Conservation (phyloP, 2,113 vertebrate species). For the Thunnus thynnus region DNA sequence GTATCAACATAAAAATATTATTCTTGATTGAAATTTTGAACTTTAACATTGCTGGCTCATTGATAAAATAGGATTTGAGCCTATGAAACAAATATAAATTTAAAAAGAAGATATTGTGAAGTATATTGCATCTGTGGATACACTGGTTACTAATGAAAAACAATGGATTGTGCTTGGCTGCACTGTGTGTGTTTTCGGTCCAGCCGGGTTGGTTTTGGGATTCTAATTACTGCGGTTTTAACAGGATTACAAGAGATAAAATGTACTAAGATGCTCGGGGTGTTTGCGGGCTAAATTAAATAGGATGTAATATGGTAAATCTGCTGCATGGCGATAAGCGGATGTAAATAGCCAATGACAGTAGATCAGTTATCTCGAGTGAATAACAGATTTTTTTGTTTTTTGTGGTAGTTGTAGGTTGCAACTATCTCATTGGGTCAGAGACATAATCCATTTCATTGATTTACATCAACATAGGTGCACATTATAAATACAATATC, state of each 20-base stretch:
- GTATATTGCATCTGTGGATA: slow-evolving; percentile 3
- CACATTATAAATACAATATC: too few relatives aligned
- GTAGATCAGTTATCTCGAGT: slow-evolving; percentile 46
- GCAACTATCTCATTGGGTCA: neutral
- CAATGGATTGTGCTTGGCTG: neutral
- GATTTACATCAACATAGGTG: neutral
- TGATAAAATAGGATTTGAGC: neutral
- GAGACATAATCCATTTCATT: neutral
- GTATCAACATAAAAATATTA: too few relatives aligned
- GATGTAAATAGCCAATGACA: slow-evolving; percentile 60
- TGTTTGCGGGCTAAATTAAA: slow-evolving; percentile 70
- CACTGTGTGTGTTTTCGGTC: slow-evolving; percentile 13
- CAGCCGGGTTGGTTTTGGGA: slow-evolving; percentile 41
- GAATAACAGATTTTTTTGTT: slow-evolving; percentile 36
- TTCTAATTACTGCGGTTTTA: slow-evolving; percentile 74
- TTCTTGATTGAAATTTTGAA: neutral
- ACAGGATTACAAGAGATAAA: slow-evolving; percentile 83
- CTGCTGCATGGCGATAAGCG: slow-evolving; percentile 69
- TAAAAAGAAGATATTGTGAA: neutral
- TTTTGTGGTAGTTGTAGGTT: neutral
- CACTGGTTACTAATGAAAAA: neutral
- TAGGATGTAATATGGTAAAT: slow-evolving; percentile 72
- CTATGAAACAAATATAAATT: neutral
- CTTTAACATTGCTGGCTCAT: neutral
- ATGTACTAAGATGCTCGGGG: slow-evolving; percentile 59